Percentiles rank a stretch among this genome's conserved stretches.
phyloP scores from a whole-genome alignment of 2,113 vertebrate species.

The Panurus biarmicus region DNA sequence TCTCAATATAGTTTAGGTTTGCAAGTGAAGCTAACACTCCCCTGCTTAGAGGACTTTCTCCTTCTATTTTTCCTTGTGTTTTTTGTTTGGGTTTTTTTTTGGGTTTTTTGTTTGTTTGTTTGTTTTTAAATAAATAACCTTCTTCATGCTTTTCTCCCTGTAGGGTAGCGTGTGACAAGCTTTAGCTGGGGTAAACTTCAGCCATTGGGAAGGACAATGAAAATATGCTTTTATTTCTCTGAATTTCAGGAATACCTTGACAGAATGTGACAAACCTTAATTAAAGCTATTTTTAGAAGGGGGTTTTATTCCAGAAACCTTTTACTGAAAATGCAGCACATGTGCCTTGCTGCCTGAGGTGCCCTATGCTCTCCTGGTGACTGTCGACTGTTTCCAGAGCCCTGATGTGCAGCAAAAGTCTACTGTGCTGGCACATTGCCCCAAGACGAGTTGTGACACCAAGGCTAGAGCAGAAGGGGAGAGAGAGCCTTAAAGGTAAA shows the following conservation, averaged over 20 bases:
- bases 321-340: background rate
- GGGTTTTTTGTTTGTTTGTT: background rate
- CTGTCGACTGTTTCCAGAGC: background rate
- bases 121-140: background rate
- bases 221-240: background rate
- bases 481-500: background rate
- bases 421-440: background rate
- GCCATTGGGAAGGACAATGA: background rate
- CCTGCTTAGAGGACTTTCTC: background rate
- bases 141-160: background rate
- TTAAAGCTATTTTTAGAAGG: background rate
- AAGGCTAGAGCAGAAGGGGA: background rate
- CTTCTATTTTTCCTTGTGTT: background rate
- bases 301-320: background rate
- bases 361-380: fast-evolving
- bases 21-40: background rate
- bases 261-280: background rate
- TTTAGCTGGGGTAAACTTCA: background rate
- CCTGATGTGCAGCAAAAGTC: background rate
- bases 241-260: background rate
- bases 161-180: background rate
- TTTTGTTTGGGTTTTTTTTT: too few species aligned
- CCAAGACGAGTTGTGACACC: background rate
- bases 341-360: fast-evolving
- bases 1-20: background rate